These are phyloP conservation scores for Montipora cactus DNA, from an alignment of 64 coral and sea anemone genomes.

Conservation along the genomic window DNA sequence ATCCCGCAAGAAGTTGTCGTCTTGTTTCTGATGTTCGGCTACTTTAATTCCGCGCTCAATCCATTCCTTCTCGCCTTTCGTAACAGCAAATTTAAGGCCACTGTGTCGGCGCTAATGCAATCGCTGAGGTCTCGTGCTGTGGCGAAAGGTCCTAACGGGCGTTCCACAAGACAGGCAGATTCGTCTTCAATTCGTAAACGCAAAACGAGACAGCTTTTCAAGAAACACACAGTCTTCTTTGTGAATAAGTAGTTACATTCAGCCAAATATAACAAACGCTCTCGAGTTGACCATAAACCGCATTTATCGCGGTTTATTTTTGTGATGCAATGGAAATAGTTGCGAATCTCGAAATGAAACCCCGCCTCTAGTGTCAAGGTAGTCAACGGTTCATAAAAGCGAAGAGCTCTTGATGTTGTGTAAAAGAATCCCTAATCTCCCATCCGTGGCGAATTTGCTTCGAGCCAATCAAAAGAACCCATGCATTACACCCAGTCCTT, in stretches of 20 bases:
- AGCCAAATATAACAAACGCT: too few relatives aligned
- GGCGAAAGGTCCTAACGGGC: background rate
- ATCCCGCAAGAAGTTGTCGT: conserved; percentile 22
- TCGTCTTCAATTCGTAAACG: background rate
- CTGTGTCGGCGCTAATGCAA: background rate
- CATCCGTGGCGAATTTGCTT: too few relatives aligned
- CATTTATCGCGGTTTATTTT: too few relatives aligned
- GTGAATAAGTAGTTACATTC: background rate
- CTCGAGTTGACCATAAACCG: too few relatives aligned
- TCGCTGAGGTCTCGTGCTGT: background rate
- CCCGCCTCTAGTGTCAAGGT: too few relatives aligned
- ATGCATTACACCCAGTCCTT: too few relatives aligned
- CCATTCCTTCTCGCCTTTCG: conserved; percentile 72
- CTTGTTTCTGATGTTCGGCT: conserved; percentile 58
- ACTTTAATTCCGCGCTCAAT: conserved; percentile 71
- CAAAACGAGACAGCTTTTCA: background rate
- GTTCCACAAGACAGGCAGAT: conserved; percentile 11
- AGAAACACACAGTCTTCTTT: background rate
- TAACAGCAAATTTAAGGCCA: conserved; percentile 5
- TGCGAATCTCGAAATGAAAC: too few relatives aligned
- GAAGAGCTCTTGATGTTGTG: too few relatives aligned
- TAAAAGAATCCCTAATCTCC: too few relatives aligned
- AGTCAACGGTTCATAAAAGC: too few relatives aligned
- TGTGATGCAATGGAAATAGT: too few relatives aligned
- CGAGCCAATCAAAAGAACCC: too few relatives aligned